Conservation (phyloP, 2,797 vertebrate species). For the Anguilla obscura region DNA sequence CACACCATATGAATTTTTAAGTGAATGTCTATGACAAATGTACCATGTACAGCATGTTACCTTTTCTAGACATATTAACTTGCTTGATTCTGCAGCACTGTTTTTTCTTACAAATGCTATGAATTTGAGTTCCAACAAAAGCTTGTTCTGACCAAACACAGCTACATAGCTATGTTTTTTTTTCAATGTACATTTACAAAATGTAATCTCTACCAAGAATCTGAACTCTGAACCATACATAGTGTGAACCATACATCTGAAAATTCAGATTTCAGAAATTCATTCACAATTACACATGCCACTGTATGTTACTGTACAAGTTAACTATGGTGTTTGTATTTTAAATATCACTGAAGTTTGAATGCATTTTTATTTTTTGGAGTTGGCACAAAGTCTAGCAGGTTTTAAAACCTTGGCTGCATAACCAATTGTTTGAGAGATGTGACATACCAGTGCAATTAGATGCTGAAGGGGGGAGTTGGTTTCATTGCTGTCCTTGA, state of each 20-base stretch:
- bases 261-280: not conserved
- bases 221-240: not conserved
- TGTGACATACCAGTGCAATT: not conserved
- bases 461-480: not conserved
- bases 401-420: not conserved
- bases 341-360: too few species aligned
- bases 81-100: too few species aligned
- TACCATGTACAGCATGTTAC: too few species aligned
- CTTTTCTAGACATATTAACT: too few species aligned
- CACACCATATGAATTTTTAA: too few species aligned
- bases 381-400: not conserved
- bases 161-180: too few species aligned
- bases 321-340: too few species aligned
- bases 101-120: too few species aligned
- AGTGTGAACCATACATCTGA: not conserved
- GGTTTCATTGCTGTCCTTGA: conserved; percentile 10
- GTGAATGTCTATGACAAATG: too few species aligned
- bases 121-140: too few species aligned
- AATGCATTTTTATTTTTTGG: not conserved
- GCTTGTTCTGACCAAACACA: too few species aligned
- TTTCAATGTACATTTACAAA: not conserved
- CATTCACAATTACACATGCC: not conserved
- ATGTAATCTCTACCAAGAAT: not conserved
- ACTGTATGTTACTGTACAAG: too few species aligned
- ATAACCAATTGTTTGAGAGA: not conserved